Base-by-base conservation (phyloP, 1,140 invertebrate genomes). In the Atta colombica region DNA sequence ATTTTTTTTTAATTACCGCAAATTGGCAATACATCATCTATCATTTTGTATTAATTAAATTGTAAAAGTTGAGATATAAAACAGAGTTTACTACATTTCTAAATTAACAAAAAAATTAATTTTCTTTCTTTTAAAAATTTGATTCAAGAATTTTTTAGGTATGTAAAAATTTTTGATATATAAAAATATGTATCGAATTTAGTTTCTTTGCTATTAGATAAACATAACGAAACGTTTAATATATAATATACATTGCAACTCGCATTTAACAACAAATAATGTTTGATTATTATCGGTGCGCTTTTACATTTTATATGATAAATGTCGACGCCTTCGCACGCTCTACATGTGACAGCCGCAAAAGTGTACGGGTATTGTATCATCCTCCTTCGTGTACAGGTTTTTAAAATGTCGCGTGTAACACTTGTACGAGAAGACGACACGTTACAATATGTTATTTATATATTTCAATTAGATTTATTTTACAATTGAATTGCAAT, bases 331-430 rank as follows among this genome's bases (percentile, higher is more conserved):
- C 16, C 53, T 63, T 60, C 31, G 25, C 16, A 10, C n/a, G 21
- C 6, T n/a, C 39, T 68, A 28, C 16, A 45, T 63, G 10, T 31
- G 49, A 31, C 28, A 18, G 18, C 25, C 16, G 14, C 31, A 72
- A 35, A 35, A 71, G 21, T 7, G 31, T 68, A 31, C 3, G 12
- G 2, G 1, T 35, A 39, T 84, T 84, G 61, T 82, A 25, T 72
- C 80, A 72, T 60, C 25, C n/a, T 69, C 31, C 60, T 60, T n/a
- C 18, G 21, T 28, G 10, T 60, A 1, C 35, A 16, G 21, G 2
- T 72, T 10, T 82, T 31, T 72, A 72, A 82, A 82, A 61, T 72
- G 7, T 12, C 8, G 21, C 21, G 8, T 12, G 18, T 14, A 7
- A n/a, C n/a, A 45, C 55, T 80, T 53, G 31, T 25, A 60, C 21